Conservation (phyloP, 2,113 vertebrate species). For the Fulmarus glacialis region DNA sequence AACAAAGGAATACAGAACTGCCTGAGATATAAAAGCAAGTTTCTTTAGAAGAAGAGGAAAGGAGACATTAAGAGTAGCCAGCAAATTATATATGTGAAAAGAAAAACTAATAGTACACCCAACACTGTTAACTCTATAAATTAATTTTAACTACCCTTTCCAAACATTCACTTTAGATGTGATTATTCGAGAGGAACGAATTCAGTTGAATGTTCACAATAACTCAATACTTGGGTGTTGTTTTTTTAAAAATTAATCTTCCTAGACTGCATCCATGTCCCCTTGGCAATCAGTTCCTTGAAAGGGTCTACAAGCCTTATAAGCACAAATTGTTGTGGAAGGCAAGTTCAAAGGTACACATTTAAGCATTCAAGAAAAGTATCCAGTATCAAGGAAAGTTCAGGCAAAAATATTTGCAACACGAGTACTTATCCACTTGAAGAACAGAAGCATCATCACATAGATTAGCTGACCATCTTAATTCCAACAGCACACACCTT, state of each 20-base stretch:
- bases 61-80: neutral
- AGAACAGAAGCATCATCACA: neutral
- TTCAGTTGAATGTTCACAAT: neutral
- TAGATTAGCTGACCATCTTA: neutral
- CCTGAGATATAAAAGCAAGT: neutral
- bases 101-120: neutral
- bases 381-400: neutral
- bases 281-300: neutral
- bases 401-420: neutral
- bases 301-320: neutral
- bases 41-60: neutral
- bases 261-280: neutral
- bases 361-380: neutral
- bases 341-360: neutral
- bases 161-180: neutral
- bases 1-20: neutral
- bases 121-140: neutral
- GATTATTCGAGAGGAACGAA: neutral
- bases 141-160: neutral
- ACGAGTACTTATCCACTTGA: neutral
- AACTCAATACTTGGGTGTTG: neutral
- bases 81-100: neutral
- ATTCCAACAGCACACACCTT: neutral
- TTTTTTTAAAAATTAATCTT: neutral
- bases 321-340: neutral